Conservation (phyloP, 2,888 invertebrate species). For the Dicyrtomina minuta region DNA sequence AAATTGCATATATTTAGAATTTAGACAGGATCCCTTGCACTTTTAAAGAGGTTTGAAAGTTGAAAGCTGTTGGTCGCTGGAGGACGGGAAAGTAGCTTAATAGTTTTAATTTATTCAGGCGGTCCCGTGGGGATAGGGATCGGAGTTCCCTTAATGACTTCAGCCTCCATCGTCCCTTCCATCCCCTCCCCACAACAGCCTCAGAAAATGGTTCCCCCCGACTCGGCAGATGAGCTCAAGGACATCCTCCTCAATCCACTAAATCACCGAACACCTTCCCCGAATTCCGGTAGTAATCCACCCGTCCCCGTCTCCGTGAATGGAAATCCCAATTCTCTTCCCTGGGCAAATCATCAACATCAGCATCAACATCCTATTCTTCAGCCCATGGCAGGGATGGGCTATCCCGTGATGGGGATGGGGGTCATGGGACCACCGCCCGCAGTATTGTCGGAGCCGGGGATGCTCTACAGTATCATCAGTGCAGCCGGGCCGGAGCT, state of each 20-base stretch:
- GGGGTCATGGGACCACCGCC: conserved; percentile 35
- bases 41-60: too few species aligned
- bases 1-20: too few species aligned
- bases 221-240: conserved; percentile 49
- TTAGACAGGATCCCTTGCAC: too few species aligned
- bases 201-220: conserved; percentile 48
- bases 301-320: neutral
- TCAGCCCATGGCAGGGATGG: conserved; percentile 44
- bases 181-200: conserved; percentile 34
- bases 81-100: too few species aligned
- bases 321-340: conserved; percentile 19
- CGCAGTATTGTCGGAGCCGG: conserved; percentile 30
- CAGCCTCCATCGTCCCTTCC: conserved; percentile 41
- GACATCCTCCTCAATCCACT: conserved; percentile 41
- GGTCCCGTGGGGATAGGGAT: conserved; percentile 50
- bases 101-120: conserved; percentile 23
- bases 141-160: conserved; percentile 51
- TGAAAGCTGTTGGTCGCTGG: too few species aligned
- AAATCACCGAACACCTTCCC: conserved; percentile 40
- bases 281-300: conserved; percentile 5
- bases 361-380: conserved; percentile 35
- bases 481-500: conserved; percentile 36
- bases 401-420: conserved; percentile 49
- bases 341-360: conserved; percentile 34
- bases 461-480: conserved; percentile 47